These are phyloP conservation scores for Cetoscarus ocellatus DNA, from an alignment of 2,797 vertebrate genomes.

Conservation along the genomic window DNA sequence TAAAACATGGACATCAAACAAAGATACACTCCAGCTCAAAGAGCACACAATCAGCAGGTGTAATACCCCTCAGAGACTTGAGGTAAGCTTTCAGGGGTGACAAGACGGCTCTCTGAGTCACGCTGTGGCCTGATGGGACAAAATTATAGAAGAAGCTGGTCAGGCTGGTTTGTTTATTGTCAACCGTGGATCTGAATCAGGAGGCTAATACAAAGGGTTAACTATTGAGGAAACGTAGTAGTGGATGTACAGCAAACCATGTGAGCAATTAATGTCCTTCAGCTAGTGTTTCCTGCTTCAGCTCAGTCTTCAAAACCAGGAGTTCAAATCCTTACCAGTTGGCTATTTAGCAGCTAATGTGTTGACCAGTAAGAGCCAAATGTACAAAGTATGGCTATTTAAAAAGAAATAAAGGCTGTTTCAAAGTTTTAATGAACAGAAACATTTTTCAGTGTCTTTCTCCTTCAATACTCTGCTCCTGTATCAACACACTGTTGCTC, in stretches of 20 bases:
- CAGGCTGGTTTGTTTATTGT: constrained; percentile 25
- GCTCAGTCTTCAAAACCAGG: too few relatives aligned
- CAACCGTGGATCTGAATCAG: background rate
- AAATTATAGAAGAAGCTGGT: constrained; percentile 39
- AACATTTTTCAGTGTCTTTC: too few relatives aligned
- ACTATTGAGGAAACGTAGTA: background rate
- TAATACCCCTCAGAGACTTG: constrained; percentile 78
- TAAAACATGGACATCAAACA: background rate
- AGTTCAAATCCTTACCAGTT: too few relatives aligned
- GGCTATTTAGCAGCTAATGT: too few relatives aligned
- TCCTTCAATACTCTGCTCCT: too few relatives aligned
- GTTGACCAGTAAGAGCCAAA: too few relatives aligned
- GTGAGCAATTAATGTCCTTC: too few relatives aligned
- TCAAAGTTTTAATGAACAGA: too few relatives aligned
- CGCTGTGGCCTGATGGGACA: constrained; percentile 67
- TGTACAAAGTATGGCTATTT: too few relatives aligned
- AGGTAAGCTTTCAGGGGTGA: constrained; percentile 74
- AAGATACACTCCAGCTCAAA: constrained; percentile 35
- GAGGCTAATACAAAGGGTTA: constrained; percentile 1
- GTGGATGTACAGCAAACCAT: background rate
- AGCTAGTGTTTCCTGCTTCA: too few relatives aligned
- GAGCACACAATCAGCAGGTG: constrained; percentile 20
- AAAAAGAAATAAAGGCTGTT: too few relatives aligned
- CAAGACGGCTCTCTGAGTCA: constrained; percentile 46
- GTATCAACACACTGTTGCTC: too few relatives aligned